phyloP scores from a whole-genome alignment of 2,888 invertebrate genomes.

The Campoplex capitator region DNA sequence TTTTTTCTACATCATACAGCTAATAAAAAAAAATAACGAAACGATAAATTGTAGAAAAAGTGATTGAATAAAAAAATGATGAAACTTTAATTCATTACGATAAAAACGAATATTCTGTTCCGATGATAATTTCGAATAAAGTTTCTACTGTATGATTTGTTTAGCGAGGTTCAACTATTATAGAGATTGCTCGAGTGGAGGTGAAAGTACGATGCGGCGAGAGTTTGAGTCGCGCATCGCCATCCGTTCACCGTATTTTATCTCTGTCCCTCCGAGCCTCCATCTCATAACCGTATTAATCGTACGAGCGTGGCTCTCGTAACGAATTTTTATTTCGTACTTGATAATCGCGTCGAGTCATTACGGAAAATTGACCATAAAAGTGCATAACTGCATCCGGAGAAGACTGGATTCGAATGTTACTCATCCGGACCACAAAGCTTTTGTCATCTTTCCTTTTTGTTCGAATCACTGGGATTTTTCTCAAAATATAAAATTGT shows the following conservation, averaged over 20 bases:
- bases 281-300: conserved; percentile 39
- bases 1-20: no score
- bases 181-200: conserved; percentile 45
- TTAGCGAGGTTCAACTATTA: conserved; percentile 26
- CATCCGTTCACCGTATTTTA: conserved; percentile 22
- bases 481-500: no score
- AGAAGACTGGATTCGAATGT: neutral
- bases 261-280: neutral
- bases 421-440: no score
- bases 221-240: conserved; percentile 47
- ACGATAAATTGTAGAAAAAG: no score
- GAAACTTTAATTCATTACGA: no score
- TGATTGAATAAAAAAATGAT: no score
- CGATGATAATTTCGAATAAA: neutral
- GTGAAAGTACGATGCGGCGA: conserved; percentile 68
- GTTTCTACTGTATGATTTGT: conserved; percentile 17
- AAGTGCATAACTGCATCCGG: neutral
- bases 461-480: neutral
- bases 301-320: conserved; percentile 1
- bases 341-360: conserved; percentile 6
- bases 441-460: neutral
- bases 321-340: conserved; percentile 39
- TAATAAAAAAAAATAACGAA: no score
- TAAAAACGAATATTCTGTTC: no score
- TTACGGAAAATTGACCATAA: conserved; percentile 5